Percentiles rank a stretch among this genome's conserved stretches.
phyloP scores from a whole-genome alignment of 1,140 invertebrate genomes.

The Zaprionus vittiger region DNA sequence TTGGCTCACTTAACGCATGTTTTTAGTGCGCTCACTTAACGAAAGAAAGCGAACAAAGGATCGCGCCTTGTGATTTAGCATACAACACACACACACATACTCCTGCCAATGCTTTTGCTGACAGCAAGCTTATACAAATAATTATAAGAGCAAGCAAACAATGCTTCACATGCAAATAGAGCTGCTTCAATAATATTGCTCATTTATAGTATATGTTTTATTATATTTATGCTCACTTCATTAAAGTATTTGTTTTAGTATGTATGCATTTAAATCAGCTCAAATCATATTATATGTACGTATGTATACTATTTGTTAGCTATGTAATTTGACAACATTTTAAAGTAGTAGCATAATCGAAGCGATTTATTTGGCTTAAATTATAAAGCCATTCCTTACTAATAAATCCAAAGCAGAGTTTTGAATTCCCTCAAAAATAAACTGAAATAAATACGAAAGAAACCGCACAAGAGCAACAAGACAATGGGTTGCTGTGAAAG shows the following conservation, averaged over 20 bases:
- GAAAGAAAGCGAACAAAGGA: background rate
- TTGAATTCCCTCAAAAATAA: background rate
- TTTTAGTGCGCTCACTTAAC: background rate
- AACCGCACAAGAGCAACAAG: slow-evolving; percentile 3
- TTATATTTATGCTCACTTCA: background rate
- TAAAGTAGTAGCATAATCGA: background rate
- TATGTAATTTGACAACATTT: background rate
- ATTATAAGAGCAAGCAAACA: background rate
- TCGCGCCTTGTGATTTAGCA: background rate
- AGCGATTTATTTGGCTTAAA: background rate
- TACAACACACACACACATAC: background rate
- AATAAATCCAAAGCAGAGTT: background rate
- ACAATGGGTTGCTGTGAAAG: background rate
- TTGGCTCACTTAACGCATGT: background rate
- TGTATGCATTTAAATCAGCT: background rate
- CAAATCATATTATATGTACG: background rate
- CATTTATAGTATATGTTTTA: background rate
- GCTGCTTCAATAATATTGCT: background rate
- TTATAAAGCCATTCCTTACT: background rate
- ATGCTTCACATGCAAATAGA: background rate
- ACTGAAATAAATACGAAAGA: background rate
- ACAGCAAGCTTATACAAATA: background rate
- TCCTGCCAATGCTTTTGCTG: background rate
- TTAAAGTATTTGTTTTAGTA: background rate
- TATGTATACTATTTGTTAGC: background rate